A percentile compares a stretch with the other conserved stretches of the same genome.
Conservation (phyloP, 2,113 vertebrate species). For the Passer domesticus region DNA sequence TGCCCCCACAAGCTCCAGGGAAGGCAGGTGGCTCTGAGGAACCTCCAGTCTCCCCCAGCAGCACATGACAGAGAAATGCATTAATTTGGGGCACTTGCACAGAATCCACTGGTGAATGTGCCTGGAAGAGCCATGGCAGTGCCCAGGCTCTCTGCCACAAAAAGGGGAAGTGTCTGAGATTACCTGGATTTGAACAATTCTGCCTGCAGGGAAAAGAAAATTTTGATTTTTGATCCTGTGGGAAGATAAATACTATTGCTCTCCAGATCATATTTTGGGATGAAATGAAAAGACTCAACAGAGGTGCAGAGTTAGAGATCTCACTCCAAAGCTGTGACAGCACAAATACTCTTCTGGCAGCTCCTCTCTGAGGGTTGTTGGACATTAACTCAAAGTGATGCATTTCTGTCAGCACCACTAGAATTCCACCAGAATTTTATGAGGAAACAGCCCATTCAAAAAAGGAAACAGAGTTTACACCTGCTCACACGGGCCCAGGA, state of each 20-base stretch:
- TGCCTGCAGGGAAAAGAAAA: neutral
- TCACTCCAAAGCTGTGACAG: neutral
- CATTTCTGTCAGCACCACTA: neutral
- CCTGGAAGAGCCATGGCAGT: no score
- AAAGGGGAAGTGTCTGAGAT: neutral
- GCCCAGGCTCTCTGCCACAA: no score
- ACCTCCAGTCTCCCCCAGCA: no score
- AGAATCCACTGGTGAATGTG: no score
- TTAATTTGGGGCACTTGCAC: no score
- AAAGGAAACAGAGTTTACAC: neutral
- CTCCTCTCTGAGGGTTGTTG: neutral
- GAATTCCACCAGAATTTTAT: neutral
- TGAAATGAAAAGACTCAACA: neutral
- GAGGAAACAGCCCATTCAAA: neutral
- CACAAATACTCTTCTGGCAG: neutral
- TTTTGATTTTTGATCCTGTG: neutral
- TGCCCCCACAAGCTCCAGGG: no score
- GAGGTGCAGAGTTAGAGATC: neutral
- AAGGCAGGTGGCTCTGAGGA: no score
- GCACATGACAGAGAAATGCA: no score
- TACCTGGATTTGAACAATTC: neutral
- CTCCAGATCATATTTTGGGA: neutral
- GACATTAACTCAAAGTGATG: neutral
- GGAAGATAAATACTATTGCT: neutral
- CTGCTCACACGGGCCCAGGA: neutral